Evolutionary conservation across 64 coral and sea anemone genomes (phyloP), one percentile per base, ranked within the genome.

Genomic region (Montipora sp.): DNA sequence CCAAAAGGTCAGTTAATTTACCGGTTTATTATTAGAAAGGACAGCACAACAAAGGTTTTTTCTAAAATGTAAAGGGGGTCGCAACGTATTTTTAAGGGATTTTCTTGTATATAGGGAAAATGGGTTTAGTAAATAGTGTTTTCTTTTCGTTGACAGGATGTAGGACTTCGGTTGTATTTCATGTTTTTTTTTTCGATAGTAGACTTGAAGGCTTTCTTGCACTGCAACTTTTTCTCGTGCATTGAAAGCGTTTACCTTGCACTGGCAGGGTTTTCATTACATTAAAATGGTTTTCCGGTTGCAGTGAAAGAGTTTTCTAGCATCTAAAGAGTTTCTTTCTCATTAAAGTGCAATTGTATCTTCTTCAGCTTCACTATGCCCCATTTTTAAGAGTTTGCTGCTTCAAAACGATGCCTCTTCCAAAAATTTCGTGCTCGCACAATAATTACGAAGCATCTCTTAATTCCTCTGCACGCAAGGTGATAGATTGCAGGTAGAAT

Each of bases 361-460:
- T 57, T 57, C 53, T 36, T 36, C 36, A 36, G 36, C 36, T 36
- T 36, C 36, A 36, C 36, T 36, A 36, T 36, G 36, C 16, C 61
- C 15, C 16, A 66, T 14, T 13, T 66, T 66, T 14, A 66, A 66
- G 20, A 19, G 5, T 21, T 23, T 71, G 20, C 20, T 71, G 16
- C 63, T 21, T 5, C 68, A 71, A 71, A 2, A 3, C 19, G 16
- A 68, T 72, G 46, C 48, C 27, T 51, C 5, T 71, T 43, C 65
- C 9, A 85, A 72, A 72, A 19, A 50, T 85, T 85, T 85, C 82
- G 82, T 85, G 65, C 44, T 12, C 3, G 15, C 3, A 50, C 46
- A 85, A 44, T 85, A 85, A 85, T 85, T 85, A 85, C 63, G 46
- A 11, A 51, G 47, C 70, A 47, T 61, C 82, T 72, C 82, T 85